Evolutionary conservation across 2,113 vertebrate genomes (phyloP).

Genomic region (Parus major): DNA sequence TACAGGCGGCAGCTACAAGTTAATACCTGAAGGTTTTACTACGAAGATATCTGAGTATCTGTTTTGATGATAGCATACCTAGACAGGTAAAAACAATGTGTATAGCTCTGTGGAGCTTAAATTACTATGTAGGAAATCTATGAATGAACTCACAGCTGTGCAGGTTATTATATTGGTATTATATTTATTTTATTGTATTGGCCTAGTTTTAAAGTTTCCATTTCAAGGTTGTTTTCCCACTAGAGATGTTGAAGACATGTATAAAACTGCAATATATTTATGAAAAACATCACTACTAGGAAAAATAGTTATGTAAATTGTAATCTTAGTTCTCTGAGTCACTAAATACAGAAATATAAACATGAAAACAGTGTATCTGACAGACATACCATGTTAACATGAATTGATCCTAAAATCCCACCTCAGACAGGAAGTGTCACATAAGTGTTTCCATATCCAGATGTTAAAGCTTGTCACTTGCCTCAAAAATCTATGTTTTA

Average conservation of each 20-base stretch:
- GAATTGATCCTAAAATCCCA: neutral
- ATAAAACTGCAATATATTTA: neutral
- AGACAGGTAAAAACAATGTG: neutral
- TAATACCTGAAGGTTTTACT: neutral
- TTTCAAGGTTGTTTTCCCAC: neutral
- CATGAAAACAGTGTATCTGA: neutral
- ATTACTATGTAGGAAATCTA: neutral
- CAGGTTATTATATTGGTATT: neutral
- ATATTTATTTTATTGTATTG: neutral
- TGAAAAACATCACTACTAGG: neutral
- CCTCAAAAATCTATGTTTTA: neutral
- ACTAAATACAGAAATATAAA: neutral
- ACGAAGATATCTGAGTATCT: neutral
- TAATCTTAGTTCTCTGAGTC: neutral
- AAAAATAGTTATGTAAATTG: neutral
- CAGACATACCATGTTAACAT: neutral
- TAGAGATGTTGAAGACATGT: neutral
- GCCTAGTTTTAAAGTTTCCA: neutral
- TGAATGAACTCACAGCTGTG: neutral
- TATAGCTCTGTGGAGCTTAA: neutral
- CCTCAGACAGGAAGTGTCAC: neutral
- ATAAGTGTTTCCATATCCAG: neutral
- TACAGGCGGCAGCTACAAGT: neutral
- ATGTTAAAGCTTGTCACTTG: neutral
- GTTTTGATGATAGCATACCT: neutral